Base-by-base conservation (phyloP, 2,797 vertebrate species). In the Chrysocyon brachyurus region DNA sequence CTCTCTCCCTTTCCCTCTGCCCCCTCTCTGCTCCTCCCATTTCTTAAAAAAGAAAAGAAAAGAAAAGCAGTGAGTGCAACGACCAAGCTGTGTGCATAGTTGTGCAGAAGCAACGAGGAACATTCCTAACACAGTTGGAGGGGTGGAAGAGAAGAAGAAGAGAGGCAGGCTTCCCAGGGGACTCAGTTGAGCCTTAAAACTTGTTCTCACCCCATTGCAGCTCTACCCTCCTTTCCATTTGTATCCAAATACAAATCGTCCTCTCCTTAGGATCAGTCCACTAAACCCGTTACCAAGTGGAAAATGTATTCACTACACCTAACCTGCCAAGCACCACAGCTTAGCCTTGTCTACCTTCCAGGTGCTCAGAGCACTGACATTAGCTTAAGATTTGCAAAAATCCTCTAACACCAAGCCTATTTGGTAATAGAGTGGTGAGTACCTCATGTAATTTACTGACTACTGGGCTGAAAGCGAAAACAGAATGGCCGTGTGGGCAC, bases 111-210 rank as follows among this genome's bases (percentile, higher is more conserved):
- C 61, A 36, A 56, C 61, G 14, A 68, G 33, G 66, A 68, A n/a
- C 4, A 1, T 68, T 19, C n/a, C 66, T 33, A 19, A 33, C 31
- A 19, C n/a, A 68, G 66, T 10, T 33, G n/a, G 0, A 40, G 36
- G 36, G 11, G 2, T 3, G 0, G 82, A 8, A 14, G 1, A 19
- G 5, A 22, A 15, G 66, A 21, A 31, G 33, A 54, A 28, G 40
- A 66, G 56, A 66, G 28, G 6, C 6, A 1, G 17, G 6, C 24
- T 26, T 79, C 46, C 72, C 8, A 5, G 59, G 46, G 87, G 46
- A 52, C 16, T 16, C 24, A 0, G 19, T 0, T 3, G 87, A 36
- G 59, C n/a, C 87, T n/a, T 33, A 2, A 33, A n/a, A 12, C 36
- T 17, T 77, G 28, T 21, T 64, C 33, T 46, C 4, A 21, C 31